These are phyloP conservation scores for Danio rerio DNA, from an alignment of 2,113 vertebrate species.

Conservation along the genomic window GRCz12tu NC_133196.1:46001-46500, in stretches of 20 bases:
- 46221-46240: too few relatives aligned
- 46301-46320: slow-evolving; percentile 76
- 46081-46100: too few relatives aligned
- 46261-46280: neutral
- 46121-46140: too few relatives aligned
- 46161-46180: too few relatives aligned
- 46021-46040: too few relatives aligned
- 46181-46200: too few relatives aligned
- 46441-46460: neutral
- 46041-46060: too few relatives aligned
- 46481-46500: slow-evolving; percentile 54
- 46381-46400: slow-evolving; percentile 78
- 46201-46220: too few relatives aligned
- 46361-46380: slow-evolving; percentile 75
- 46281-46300: slow-evolving; percentile 64
- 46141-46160: too few relatives aligned
- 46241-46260: neutral
- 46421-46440: neutral
- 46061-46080: too few relatives aligned
- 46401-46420: slow-evolving; percentile 68
- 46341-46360: slow-evolving; percentile 78
- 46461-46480: neutral
- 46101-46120: too few relatives aligned
- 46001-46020: too few relatives aligned
- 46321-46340: slow-evolving; percentile 74